Percentiles rank a stretch among this genome's conserved stretches.
Evolutionary conservation across 1,140 invertebrate species (phyloP).

Genomic region (Neuroterus valhalla): DNA sequence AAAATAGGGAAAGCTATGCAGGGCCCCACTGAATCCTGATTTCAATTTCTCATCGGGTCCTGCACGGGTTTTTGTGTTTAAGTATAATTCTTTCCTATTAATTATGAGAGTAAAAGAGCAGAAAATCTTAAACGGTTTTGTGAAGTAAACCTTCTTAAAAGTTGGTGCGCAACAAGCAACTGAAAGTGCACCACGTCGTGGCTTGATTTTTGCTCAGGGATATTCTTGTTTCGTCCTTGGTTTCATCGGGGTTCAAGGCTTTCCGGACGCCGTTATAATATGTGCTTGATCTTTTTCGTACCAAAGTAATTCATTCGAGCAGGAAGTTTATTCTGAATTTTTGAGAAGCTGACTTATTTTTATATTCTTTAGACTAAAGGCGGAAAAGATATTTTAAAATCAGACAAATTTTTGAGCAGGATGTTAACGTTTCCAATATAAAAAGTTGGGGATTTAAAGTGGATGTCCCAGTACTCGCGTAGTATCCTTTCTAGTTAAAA

Average conservation of each 20-base stretch:
- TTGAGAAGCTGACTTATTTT: neutral
- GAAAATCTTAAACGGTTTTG: conserved; percentile 50
- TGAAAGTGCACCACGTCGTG: conserved; percentile 52
- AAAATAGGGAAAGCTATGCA: no score
- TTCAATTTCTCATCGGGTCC: no score
- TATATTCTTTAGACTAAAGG: neutral
- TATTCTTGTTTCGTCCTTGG: conserved; percentile 71
- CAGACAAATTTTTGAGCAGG: no score
- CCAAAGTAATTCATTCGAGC: neutral
- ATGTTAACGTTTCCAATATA: no score
- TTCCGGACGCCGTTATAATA: conserved; percentile 49
- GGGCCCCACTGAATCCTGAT: no score
- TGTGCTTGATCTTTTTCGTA: conserved; percentile 47
- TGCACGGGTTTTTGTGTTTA: neutral
- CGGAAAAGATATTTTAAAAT: no score
- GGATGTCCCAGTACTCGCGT: no score
- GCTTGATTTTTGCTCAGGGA: conserved; percentile 60
- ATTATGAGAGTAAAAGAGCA: neutral
- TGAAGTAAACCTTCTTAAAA: conserved; percentile 62
- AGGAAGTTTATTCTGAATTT: conserved; percentile 15
- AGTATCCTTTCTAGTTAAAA: no score
- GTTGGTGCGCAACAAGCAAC: conserved; percentile 46
- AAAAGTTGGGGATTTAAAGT: no score
- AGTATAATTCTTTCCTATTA: neutral
- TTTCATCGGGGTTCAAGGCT: conserved; percentile 66